Evolutionary conservation across 2,888 invertebrate species (phyloP), one percentile per base, ranked within the genome.

Genomic region (Enchytraeus crypticus): DNA sequence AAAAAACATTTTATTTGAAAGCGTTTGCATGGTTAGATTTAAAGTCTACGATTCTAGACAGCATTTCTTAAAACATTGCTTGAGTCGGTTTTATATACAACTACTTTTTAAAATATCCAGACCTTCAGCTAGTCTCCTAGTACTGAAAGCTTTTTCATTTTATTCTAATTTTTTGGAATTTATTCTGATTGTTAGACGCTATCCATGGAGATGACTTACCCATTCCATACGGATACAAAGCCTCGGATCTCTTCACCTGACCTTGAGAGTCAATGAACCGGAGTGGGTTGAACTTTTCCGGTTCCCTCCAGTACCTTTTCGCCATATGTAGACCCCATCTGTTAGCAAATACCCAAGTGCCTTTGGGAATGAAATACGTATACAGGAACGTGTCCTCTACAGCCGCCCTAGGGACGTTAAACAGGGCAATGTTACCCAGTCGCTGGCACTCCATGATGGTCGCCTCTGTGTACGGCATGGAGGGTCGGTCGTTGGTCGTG

Each of bases 361-460:
- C 68, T 5, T 57, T 49, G n/a, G 67, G 68, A 4, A 68, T 64
- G 32, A 26, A n/a, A 55, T 64, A 65, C 1, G 64, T 66, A 29
- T 55, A 58, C 27, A 68, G 60, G 8, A 18, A 49, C 29, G 64
- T 63, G 47, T 65, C 65, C 21, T 51, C 57, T 5, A 60, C 56
- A 3, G 64, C 60, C n/a, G 58, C 57, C 5, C 66, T 47, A n/a
- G 67, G 67, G 0, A 67, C 67, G 32, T 56, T 61, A 62, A 67
- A 67, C 30, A 67, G 54, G 26, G 65, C 66, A 47, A 67, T 67
- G 60, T 68, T 67, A 3, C 65, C 68, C 32, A 56, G n/a, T 27
- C 68, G 43, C 61, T 67, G 66, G 59, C 66, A 67, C 54, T 68
- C 68, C 63, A 65, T 64, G 27, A 68, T 51, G 34, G 65, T 63